These are phyloP conservation scores for Neomonachus schauinslandi DNA, from an alignment of 2,113 vertebrate genomes.

Conservation along the genomic window DNA sequence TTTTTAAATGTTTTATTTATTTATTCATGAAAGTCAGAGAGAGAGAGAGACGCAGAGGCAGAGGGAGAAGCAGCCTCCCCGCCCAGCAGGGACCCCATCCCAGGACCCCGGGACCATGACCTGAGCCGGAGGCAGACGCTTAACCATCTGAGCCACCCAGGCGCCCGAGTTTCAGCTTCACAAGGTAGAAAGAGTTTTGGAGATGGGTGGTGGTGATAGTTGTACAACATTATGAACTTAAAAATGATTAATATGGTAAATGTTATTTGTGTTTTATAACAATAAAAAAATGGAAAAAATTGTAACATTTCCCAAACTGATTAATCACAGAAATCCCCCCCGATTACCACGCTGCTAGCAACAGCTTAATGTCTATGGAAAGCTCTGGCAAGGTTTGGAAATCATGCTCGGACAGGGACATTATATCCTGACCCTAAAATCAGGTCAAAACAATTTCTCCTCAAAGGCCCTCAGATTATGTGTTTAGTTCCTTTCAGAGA, in stretches of 20 bases:
- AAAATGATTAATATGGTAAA: not conserved
- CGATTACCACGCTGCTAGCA: not conserved
- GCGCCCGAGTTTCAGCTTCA: not conserved
- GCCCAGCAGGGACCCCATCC: too few relatives aligned
- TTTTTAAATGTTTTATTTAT: too few relatives aligned
- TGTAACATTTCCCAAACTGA: not conserved
- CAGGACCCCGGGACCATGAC: too few relatives aligned
- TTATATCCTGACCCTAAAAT: too few relatives aligned
- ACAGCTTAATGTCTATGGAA: rapidly evolving
- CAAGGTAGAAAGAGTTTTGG: not conserved
- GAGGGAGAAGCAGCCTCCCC: too few relatives aligned
- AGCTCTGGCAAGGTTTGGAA: not conserved
- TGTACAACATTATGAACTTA: not conserved
- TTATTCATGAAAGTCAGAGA: too few relatives aligned
- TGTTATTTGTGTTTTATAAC: not conserved
- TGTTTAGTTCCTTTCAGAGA: not conserved
- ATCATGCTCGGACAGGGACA: not conserved
- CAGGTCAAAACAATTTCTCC: not conserved
- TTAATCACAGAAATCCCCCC: not conserved
- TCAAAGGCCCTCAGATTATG: not conserved
- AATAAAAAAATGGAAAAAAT: not conserved
- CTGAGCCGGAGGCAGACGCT: too few relatives aligned
- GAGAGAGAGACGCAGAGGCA: too few relatives aligned
- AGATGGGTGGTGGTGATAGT: not conserved
- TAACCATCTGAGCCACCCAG: too few relatives aligned